phyloP scores from a whole-genome alignment of 2,797 vertebrate genomes.

The Spatula versicolor region DNA sequence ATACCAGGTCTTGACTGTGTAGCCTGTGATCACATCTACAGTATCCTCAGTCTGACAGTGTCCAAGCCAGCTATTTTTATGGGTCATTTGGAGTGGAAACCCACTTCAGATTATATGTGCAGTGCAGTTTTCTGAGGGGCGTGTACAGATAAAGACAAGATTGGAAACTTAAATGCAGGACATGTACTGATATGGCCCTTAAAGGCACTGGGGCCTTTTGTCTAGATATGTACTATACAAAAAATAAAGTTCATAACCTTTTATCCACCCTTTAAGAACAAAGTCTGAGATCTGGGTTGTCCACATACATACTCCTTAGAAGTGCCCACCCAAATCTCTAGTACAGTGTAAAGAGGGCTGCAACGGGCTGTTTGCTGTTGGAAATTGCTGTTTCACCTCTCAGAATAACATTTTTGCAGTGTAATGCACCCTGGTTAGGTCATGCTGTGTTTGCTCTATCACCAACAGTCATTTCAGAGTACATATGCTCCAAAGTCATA shows the following conservation, averaged over 20 bases:
- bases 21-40: not conserved
- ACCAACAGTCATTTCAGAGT: not conserved
- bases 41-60: fast-evolving
- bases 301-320: not conserved
- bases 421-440: not conserved
- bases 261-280: not conserved
- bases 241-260: not conserved
- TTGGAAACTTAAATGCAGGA: not conserved
- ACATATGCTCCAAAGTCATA: not conserved
- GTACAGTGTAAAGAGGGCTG: not conserved
- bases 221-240: not conserved
- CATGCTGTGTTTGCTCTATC: not conserved
- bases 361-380: not conserved
- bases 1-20: not conserved
- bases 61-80: not conserved
- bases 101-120: not conserved
- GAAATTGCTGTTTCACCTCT: not conserved
- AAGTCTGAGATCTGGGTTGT: not conserved
- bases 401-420: not conserved
- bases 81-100: not conserved
- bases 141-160: not conserved
- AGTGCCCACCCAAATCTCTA: not conserved
- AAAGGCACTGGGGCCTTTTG: not conserved
- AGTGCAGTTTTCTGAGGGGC: not conserved
- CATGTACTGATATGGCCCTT: not conserved